phyloP scores from a whole-genome alignment of 2,888 invertebrate genomes.

The Pterostichus madidus region DNA sequence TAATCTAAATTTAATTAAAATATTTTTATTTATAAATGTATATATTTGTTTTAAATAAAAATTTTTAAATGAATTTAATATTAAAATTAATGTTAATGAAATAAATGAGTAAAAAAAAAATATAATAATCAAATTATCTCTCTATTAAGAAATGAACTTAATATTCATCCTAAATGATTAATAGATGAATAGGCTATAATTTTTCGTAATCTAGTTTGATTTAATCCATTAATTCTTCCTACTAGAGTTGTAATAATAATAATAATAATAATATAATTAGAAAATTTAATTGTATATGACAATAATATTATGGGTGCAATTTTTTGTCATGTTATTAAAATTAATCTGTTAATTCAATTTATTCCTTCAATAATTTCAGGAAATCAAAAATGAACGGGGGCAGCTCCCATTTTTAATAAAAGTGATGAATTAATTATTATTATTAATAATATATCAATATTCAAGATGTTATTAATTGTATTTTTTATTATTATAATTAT shows the following conservation, averaged over 20 bases:
- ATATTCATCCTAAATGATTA: constrained; percentile 80
- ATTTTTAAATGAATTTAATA: constrained; percentile 78
- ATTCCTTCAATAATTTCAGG: constrained; percentile 81
- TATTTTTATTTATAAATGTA: constrained; percentile 75
- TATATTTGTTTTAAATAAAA: constrained; percentile 79
- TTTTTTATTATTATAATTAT: constrained; percentile 75
- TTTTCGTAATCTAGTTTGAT: constrained; percentile 77
- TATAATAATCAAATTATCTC: constrained; percentile 78
- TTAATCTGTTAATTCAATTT: constrained; percentile 80
- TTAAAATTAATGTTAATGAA: constrained; percentile 77
- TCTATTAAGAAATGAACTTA: constrained; percentile 77
- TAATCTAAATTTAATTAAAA: constrained; percentile 78
- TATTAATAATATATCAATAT: constrained; percentile 65
- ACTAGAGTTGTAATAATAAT: constrained; percentile 77
- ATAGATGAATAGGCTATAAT: constrained; percentile 82
- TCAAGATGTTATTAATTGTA: constrained; percentile 73
- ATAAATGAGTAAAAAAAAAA: constrained; percentile 77
- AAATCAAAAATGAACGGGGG: constrained; percentile 82
- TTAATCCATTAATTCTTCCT: constrained; percentile 79
- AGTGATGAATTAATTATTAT: constrained; percentile 73
- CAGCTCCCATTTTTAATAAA: constrained; percentile 80
- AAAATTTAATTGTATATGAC: constrained; percentile 74
- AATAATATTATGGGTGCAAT: constrained; percentile 81
- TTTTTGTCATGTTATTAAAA: constrained; percentile 84
- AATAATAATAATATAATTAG: constrained; percentile 70